phyloP scores from a whole-genome alignment of 2,797 vertebrate species.

The Octomys mimax region DNA sequence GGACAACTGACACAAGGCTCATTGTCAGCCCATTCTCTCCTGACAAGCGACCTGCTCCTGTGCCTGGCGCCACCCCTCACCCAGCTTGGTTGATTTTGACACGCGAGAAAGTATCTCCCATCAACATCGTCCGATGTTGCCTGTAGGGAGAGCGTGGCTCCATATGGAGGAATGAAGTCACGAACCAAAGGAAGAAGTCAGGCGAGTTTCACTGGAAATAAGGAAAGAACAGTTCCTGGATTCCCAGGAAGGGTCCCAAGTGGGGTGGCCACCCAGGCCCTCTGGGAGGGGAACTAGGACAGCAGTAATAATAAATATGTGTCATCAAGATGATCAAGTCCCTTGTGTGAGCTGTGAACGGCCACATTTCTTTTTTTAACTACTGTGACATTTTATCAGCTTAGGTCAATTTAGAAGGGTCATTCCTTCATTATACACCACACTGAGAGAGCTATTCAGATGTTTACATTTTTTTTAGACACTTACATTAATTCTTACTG shows the following conservation, averaged over 20 bases:
- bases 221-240: too few species aligned
- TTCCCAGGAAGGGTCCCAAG: too few species aligned
- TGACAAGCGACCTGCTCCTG: too few species aligned
- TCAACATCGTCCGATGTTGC: too few species aligned
- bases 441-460: conserved; percentile 71
- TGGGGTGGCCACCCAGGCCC: too few species aligned
- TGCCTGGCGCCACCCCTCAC: rapidly evolving
- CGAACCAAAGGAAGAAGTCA: too few species aligned
- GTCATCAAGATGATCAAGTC: not conserved
- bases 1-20: not conserved
- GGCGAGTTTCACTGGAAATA: too few species aligned
- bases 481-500: conserved; percentile 77
- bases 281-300: not conserved
- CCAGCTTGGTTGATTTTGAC: not conserved
- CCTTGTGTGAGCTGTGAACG: not conserved
- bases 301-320: not conserved
- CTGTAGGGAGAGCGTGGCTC: too few species aligned
- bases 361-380: not conserved
- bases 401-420: conserved; percentile 84
- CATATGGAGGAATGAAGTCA: too few species aligned
- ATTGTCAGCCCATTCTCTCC: not conserved
- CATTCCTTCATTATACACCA: conserved; percentile 82
- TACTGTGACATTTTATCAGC: conserved; percentile 83
- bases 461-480: conserved; percentile 79
- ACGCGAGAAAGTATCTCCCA: not conserved